Evolutionary conservation across 37 sponge, comb jelly and placozoan genomes (phyloP), one percentile per base, ranked within the genome.

Genomic region (Hormiphora californensis): DNA sequence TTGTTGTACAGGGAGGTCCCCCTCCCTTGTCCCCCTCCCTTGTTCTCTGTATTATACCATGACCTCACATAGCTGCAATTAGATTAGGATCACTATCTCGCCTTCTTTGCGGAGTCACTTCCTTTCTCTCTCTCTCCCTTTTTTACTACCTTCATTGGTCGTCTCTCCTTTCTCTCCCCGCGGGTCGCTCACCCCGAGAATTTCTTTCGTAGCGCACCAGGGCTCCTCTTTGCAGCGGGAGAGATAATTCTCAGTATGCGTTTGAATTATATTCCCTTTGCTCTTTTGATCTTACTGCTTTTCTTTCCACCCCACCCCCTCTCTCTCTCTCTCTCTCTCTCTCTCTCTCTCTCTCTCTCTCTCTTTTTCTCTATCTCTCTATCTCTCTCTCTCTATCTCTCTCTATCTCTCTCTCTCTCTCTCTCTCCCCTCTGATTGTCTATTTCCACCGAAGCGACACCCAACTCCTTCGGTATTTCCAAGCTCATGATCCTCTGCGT

Each of bases 281-380:
- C 41, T 9, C 78, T 69, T n/a, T 30, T 40, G 21, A 9, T 30
- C 40, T 8, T 12, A 5, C 78, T 69, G 12, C 40, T 12, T 8
- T 19, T 69, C 40, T 31, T 19, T 37, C 78, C 36, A 38, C 40
- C 78, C 36, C 37, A 9, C 12, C n/a, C 78, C 36, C 40, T 31
- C 37, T 27, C 25, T 31, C 38, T 31, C 40, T 31, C 12, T 27
- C 25, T 8, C 78, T 11, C 25, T 11, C 78, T 11, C 40, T 31
- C 25, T 11, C 37, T 27, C 37, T 69, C 40, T 30, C 40, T 31
- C 78, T 21, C 54, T 51, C 54, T 38, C 53, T 85, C 54, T 7
- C 86, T 49, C 53, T 19, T 49, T 69, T 30, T 63, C 40, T 39
- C 17, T 87, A n/a, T n/a, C n/a, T n/a, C n/a, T n/a, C n/a, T n/a